Percentiles rank a stretch among this genome's conserved stretches.
Conservation (phyloP, 2,888 invertebrate species). For the Galerucella calmariensis region DNA sequence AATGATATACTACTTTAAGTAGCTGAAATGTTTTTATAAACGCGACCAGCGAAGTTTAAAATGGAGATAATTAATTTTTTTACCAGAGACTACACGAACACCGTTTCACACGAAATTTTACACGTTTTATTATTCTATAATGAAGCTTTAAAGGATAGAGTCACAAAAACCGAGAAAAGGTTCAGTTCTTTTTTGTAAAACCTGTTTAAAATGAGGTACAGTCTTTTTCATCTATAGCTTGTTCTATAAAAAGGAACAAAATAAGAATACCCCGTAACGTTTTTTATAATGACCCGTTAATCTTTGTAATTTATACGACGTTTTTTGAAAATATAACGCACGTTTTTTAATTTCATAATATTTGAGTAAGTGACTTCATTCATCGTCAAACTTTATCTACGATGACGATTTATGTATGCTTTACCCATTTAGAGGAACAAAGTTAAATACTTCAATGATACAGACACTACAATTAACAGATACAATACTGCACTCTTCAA, state of each 20-base stretch:
- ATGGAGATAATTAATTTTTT: constrained; percentile 24
- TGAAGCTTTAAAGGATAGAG: constrained; percentile 24
- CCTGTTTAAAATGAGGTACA: constrained; percentile 37
- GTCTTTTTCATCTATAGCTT: background rate
- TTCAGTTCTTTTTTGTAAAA: constrained; percentile 32
- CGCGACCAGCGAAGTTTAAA: constrained; percentile 3
- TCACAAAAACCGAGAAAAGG: constrained; percentile 36
- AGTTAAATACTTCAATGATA: no score
- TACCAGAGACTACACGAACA: background rate
- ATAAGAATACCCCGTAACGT: background rate
- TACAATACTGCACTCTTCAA: no score
- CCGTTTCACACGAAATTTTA: constrained; percentile 24
- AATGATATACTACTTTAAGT: constrained; percentile 12
- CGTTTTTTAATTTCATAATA: no score
- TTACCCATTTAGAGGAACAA: no score
- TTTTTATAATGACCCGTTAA: background rate
- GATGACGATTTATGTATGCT: no score
- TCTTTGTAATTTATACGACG: background rate
- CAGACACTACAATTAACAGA: no score
- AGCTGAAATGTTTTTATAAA: constrained; percentile 11
- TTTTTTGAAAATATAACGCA: constrained; percentile 11
- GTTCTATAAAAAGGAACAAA: constrained; percentile 2
- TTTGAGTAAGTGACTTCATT: no score
- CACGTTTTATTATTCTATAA: constrained; percentile 25
- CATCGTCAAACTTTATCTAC: no score